Conservation (phyloP, 2,797 vertebrate genomes). For the Leptoclinus maculatus region DNA sequence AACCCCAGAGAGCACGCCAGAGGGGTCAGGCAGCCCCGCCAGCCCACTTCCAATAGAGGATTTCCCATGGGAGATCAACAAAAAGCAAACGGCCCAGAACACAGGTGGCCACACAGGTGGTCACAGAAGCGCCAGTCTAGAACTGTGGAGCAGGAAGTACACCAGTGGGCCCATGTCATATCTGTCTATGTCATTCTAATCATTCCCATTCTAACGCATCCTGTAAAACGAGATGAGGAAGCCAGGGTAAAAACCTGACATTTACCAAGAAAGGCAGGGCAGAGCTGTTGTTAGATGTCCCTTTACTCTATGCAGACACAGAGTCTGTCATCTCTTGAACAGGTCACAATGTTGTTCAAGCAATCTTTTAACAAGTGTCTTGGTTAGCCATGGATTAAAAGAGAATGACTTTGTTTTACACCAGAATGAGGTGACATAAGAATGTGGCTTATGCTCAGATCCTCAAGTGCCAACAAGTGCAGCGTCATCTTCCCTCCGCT, state of each 20-base stretch:
- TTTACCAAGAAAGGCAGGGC: slow-evolving; percentile 57
- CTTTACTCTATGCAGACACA: slow-evolving; percentile 84
- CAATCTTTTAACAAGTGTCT: slow-evolving; percentile 73
- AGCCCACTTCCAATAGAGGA: slow-evolving; percentile 84
- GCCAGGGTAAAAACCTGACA: slow-evolving; percentile 59
- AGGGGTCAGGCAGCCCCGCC: slow-evolving; percentile 85
- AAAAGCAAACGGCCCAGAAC: slow-evolving; percentile 78
- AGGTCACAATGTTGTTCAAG: slow-evolving; percentile 69
- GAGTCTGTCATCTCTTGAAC: slow-evolving; percentile 77
- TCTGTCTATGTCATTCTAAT: slow-evolving; percentile 88
- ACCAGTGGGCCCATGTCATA: slow-evolving; percentile 90
- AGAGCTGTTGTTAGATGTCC: slow-evolving; percentile 72
- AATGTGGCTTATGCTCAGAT: slow-evolving; percentile 74
- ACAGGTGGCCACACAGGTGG: slow-evolving; percentile 80
- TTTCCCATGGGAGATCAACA: slow-evolving; percentile 84
- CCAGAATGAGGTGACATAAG: slow-evolving; percentile 62
- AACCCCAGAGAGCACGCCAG: slow-evolving; percentile 81
- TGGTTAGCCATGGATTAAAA: slow-evolving; percentile 73
- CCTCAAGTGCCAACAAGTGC: slow-evolving; percentile 81
- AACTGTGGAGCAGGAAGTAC: slow-evolving; percentile 89
- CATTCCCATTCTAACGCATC: slow-evolving; percentile 69
- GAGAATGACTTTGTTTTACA: slow-evolving; percentile 52
- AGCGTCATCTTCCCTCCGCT: slow-evolving; percentile 62
- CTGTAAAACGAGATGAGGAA: slow-evolving; percentile 57
- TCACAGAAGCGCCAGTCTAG: slow-evolving; percentile 86